Conservation (phyloP, 2,797 vertebrate species). For the Mus spretus region DNA sequence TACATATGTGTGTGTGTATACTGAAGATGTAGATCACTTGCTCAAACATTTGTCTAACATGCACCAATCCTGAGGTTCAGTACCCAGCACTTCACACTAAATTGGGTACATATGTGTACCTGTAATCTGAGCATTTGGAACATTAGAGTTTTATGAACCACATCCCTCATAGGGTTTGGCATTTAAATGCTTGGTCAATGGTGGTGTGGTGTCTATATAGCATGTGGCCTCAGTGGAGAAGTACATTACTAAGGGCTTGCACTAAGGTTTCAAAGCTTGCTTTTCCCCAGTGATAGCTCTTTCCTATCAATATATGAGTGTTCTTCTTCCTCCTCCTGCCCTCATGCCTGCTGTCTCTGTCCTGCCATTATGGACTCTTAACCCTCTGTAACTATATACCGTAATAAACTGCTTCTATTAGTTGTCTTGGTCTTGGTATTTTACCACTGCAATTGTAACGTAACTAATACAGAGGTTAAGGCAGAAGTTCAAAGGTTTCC, state of each 20-base stretch:
- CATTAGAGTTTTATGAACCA: not conserved
- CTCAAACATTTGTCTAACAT: not conserved
- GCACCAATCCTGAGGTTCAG: not conserved
- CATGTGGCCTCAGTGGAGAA: no score
- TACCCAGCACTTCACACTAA: not conserved
- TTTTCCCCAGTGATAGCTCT: not conserved
- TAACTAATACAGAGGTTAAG: not conserved
- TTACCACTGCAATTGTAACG: not conserved
- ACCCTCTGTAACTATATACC: no score
- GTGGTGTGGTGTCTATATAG: not conserved
- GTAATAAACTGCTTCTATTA: not conserved
- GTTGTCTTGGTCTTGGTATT: not conserved
- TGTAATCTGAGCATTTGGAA: not conserved
- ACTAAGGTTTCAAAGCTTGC: not conserved
- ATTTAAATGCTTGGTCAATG: not conserved
- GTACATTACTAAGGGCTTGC: not conserved
- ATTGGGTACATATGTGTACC: not conserved
- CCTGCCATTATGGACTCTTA: no score
- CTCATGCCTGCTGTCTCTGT: not conserved
- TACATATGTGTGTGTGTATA: no score
- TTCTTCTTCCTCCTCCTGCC: not conserved
- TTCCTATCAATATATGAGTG: no score
- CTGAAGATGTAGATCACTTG: not conserved
- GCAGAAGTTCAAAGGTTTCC: not conserved
- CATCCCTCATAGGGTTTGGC: not conserved